Conservation (phyloP, 2,797 vertebrate species). For the Hippoglossus hippoglossus region DNA sequence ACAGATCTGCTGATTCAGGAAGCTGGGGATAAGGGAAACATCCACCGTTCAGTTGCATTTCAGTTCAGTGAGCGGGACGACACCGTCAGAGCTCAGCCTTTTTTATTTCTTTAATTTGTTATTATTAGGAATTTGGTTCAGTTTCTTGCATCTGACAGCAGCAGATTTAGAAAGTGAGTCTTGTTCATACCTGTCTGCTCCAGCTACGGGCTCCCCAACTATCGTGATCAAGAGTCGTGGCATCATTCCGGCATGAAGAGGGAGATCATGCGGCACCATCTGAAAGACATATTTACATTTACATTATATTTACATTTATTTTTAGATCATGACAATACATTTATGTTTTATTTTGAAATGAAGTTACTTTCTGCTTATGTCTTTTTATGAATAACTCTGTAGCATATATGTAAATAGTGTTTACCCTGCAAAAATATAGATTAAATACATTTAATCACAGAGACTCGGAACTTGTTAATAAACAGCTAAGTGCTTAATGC, state of each 20-base stretch:
- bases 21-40: no score
- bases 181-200: slow-evolving; percentile 77
- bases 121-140: no score
- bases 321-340: not conserved
- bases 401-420: not conserved
- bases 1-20: no score
- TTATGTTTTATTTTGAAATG: not conserved
- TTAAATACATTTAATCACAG: slow-evolving; percentile 30
- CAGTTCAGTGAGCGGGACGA: no score
- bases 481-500: slow-evolving; percentile 5
- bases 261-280: slow-evolving; percentile 88
- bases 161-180: not conserved
- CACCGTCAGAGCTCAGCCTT: no score
- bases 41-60: no score
- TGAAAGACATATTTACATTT: slow-evolving; percentile 69
- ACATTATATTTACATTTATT: not conserved
- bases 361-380: not conserved
- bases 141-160: not conserved
- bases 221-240: slow-evolving; percentile 90
- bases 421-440: slow-evolving; percentile 5
- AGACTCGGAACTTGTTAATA: slow-evolving; percentile 2
- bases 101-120: no score
- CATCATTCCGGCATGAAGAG: slow-evolving; percentile 87
- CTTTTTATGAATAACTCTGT: not conserved
- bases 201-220: slow-evolving; percentile 77